Base-by-base conservation (phyloP, 2,113 vertebrate species). In the Oriolus oriolus region DNA sequence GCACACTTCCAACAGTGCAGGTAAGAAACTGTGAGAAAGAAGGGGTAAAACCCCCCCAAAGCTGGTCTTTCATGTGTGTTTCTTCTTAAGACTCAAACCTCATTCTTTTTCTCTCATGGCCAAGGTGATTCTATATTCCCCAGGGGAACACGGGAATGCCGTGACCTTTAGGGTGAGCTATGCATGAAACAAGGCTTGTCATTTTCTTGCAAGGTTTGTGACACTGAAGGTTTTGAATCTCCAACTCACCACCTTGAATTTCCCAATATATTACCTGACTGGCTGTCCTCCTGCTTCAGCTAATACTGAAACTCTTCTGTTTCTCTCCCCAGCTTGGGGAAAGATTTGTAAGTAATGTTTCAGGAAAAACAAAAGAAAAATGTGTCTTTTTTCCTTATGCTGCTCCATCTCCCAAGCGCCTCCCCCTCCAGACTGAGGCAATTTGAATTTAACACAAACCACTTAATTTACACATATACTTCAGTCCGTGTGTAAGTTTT, bases 401-500 rank as follows among this genome's bases (percentile, higher is more conserved):
- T 65, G 31, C 41, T 42, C 45, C 44, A 35, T 33, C 30, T 87
- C 60, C 71, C 33, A 63, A n/a, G 19, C 3, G 0, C 39, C 47
- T 91, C 21, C 12, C n/a, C 21, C 47, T 93, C 75, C 63, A 88
- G 54, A 33, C 75, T 66, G 93, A 95, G 39, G 75, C 56, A 93
- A 78, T 60, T 92, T 57, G 16, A 53, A 17, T 94, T 94, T 79
- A 79, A 73, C 47, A 69, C 41, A 56, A 71, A 81, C 21, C 54
- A 65, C 54, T 79, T 92, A 69, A 70, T 77, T 95, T 89, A 89
- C 35, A 35, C 53, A 37, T 95, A 42, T 33, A 56, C 77, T 95
- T 96, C 87, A 77, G 89, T 91, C 81, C 4, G 0, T 78, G 64
- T 89, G 49, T 92, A 87, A 92, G 70, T 96, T 97, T 95, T 94